Evolutionary conservation across 2,888 invertebrate species (phyloP).

Genomic region (Cynaeus angustus): DNA sequence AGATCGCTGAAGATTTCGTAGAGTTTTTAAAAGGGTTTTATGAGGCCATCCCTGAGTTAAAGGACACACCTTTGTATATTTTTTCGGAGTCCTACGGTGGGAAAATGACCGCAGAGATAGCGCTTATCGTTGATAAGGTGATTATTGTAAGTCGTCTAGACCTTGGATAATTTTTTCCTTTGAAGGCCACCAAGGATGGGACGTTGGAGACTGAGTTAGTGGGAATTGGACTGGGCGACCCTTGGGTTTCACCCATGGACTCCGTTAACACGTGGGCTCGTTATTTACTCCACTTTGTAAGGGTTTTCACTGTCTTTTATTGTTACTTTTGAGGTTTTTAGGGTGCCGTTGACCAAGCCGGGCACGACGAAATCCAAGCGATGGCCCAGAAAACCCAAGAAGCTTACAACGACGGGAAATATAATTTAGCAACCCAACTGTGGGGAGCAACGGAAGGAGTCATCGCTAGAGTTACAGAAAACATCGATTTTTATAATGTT

Average conservation of each 20-base stretch:
- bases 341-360: constrained; percentile 82
- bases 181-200: constrained; percentile 56
- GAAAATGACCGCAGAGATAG: constrained; percentile 93
- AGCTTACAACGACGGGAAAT: constrained; percentile 70
- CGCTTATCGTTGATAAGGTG: constrained; percentile 76
- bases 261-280: constrained; percentile 89
- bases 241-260: constrained; percentile 93
- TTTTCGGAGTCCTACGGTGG: constrained; percentile 95
- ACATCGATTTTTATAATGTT: constrained; percentile 60
- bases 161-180: background rate
- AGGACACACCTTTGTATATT: constrained; percentile 84
- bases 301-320: background rate
- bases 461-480: constrained; percentile 38
- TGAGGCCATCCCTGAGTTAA: constrained; percentile 79
- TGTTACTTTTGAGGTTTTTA: constrained; percentile 52
- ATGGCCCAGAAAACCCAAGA: constrained; percentile 52
- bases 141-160: constrained; percentile 16
- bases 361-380: constrained; percentile 76
- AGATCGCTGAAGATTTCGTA: constrained; percentile 86
- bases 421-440: constrained; percentile 74
- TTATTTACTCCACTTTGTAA: constrained; percentile 81
- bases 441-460: constrained; percentile 52
- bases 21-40: constrained; percentile 82
- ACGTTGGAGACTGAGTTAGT: constrained; percentile 76
- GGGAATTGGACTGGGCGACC: constrained; percentile 89